phyloP scores from a whole-genome alignment of 2,797 vertebrate genomes.

The Scolopax rusticola region DNA sequence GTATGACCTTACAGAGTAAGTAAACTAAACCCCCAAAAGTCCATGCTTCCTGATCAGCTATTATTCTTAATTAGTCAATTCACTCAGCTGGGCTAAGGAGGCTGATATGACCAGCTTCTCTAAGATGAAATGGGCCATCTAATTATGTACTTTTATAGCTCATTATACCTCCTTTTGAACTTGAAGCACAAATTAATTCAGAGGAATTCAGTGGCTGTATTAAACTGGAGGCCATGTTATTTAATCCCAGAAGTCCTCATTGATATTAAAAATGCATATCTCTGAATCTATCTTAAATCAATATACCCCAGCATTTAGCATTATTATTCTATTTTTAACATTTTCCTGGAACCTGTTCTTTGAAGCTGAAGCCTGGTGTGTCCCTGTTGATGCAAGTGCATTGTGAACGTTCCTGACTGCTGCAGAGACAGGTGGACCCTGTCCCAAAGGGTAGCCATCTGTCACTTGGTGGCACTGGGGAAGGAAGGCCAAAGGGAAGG shows the following conservation, averaged over 20 bases:
- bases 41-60: neutral
- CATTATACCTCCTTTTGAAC: constrained; percentile 27
- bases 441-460: neutral
- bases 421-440: neutral
- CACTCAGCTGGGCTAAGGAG: neutral
- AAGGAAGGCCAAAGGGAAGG: neutral
- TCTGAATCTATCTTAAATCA: neutral
- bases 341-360: neutral
- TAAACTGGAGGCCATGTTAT: neutral
- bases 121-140: constrained; percentile 20
- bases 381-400: neutral
- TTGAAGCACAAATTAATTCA: constrained; percentile 12
- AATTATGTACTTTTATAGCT: constrained; percentile 22
- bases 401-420: fast-evolving
- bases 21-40: neutral
- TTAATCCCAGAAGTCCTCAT: neutral
- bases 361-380: neutral
- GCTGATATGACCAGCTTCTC: neutral
- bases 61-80: constrained; percentile 24
- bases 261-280: neutral
- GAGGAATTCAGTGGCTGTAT: neutral
- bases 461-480: neutral
- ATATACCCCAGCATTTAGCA: neutral
- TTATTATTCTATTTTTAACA: neutral
- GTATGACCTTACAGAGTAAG: neutral